phyloP scores from a whole-genome alignment of 2,888 invertebrate genomes.

The Drosophila demipolita region DNA sequence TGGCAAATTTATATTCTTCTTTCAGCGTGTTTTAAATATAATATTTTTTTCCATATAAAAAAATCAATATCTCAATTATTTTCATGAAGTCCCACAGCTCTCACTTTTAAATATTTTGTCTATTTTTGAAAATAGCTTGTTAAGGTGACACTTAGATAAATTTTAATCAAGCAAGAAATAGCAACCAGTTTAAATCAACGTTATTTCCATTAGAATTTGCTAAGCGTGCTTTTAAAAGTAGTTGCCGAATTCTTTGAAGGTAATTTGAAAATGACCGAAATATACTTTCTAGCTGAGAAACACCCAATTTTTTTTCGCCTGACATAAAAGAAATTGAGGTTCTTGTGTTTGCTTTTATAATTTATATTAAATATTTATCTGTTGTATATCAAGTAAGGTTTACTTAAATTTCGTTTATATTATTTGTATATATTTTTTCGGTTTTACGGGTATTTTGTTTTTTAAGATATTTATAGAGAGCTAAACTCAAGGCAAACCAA shows the following conservation, averaged over 20 bases:
- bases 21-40: conserved; percentile 25
- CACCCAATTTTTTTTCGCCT: not conserved
- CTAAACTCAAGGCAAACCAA: not conserved
- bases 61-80: conserved; percentile 57
- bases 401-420: not conserved
- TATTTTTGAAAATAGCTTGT: not conserved
- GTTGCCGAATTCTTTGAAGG: not conserved
- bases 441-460: not conserved
- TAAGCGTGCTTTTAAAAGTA: not conserved
- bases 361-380: not conserved
- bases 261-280: not conserved
- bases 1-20: conserved; percentile 19
- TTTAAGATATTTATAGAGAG: not conserved
- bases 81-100: not conserved
- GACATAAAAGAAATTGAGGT: not conserved
- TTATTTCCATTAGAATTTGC: not conserved
- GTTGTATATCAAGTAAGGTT: not conserved
- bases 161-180: not conserved
- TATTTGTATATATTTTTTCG: too few species aligned
- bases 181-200: not conserved
- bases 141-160: too few species aligned
- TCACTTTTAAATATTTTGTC: not conserved
- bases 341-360: not conserved
- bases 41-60: conserved; percentile 22
- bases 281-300: not conserved